Evolutionary conservation across 1,140 invertebrate genomes (phyloP), one percentile per base, ranked within the genome.

Genomic region (Drusus annulatus): DNA sequence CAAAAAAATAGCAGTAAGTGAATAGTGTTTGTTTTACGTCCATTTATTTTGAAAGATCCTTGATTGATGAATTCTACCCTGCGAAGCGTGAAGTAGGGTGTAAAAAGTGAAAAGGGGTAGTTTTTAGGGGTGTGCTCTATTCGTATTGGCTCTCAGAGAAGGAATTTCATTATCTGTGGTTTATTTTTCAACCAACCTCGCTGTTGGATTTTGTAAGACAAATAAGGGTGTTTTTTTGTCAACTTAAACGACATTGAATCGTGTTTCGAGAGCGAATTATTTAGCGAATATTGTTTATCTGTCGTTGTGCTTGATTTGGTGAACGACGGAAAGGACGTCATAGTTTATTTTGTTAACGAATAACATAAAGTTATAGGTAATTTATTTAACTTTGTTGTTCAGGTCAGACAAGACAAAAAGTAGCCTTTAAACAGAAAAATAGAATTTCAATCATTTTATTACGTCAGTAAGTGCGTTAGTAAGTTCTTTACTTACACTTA

Each of bases 41-140:
- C 36, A 45, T 45, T 5, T 45, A 45, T 45, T 13, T 45, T 45
- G 8, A 45, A 13, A 1, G 36, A 45, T 45, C 36, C 10, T 45
- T 45, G 10, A 1, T 45, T 45, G 8, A 45, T 45, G 36, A 45
- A 65, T 65, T 65, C 62, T 65, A n/a, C 16, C 23, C 21, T n/a
- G 16, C 17, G 62, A 65, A 31, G 62, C 28, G 62, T 25, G 62
- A 31, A 31, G 23, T 1, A 45, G 31, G 0, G 36, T 45, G 36
- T 65, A 65, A 60, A 60, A 21, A 28, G 62, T 65, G 62, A 65
- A 65, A 65, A 31, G 7, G 8, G 62, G 23, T 65, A 28, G 62
- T 65, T 65, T 65, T 63, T 65, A n/a, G 62, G 62, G n/a, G 62
- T 45, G 36, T 45, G 36, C 15, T 16, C 23, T 63, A 2, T 15